A percentile compares a stretch with the other conserved stretches of the same genome.
These are phyloP conservation scores for Philopotamus ludificatus DNA, from an alignment of 1,140 invertebrate genomes.

Conservation along the genomic window DNA sequence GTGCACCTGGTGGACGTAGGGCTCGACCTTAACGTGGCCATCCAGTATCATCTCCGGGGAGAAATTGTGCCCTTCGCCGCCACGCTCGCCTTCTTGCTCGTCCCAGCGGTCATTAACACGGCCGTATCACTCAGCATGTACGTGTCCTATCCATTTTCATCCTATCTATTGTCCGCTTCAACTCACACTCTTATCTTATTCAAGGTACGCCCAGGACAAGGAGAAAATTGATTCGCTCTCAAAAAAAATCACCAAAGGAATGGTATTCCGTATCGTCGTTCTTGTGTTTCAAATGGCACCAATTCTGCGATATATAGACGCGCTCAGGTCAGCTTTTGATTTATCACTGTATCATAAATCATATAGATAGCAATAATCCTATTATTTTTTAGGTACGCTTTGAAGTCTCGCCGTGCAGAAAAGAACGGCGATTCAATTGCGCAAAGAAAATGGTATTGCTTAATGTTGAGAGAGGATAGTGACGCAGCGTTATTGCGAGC, in stretches of 20 bases:
- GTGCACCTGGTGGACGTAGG: constrained; percentile 64
- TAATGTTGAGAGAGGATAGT: constrained; percentile 81
- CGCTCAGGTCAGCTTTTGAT: constrained; percentile 57
- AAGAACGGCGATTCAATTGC: constrained; percentile 45
- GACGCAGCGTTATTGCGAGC: constrained; percentile 81
- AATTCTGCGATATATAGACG: constrained; percentile 63
- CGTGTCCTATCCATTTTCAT: constrained; percentile 44
- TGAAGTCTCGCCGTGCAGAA: constrained; percentile 58
- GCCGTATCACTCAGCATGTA: constrained; percentile 65
- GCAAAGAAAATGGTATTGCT: constrained; percentile 65
- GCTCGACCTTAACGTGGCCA: constrained; percentile 65
- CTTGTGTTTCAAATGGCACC: constrained; percentile 65
- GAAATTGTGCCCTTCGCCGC: constrained; percentile 59
- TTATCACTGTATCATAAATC: too few relatives aligned
- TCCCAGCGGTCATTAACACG: constrained; percentile 65
- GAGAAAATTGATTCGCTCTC: constrained; percentile 50
- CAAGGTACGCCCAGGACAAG: constrained; percentile 53
- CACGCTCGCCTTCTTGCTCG: constrained; percentile 62
- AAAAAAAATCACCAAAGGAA: constrained; percentile 56
- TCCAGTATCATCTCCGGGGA: constrained; percentile 55
- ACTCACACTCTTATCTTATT: constrained; percentile 34
- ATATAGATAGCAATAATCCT: too few relatives aligned
- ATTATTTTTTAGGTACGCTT: constrained; percentile 53
- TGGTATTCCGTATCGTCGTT: constrained; percentile 59
- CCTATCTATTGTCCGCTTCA: background rate